Conservation (phyloP, 1,140 invertebrate species). For the Archivesica marissinica region DNA sequence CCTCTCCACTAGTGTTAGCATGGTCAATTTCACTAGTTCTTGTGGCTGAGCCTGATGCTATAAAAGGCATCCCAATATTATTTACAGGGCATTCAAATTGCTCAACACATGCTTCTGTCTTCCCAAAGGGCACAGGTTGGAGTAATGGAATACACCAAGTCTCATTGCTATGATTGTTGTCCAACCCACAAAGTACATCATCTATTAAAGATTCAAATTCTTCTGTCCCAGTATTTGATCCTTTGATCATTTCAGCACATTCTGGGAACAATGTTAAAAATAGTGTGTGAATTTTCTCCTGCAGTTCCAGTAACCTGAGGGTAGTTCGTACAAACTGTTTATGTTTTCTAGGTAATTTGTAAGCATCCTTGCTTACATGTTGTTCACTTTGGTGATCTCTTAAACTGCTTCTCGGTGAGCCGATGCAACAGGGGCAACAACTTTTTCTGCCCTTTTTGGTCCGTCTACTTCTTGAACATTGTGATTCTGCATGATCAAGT, state of each 20-base stretch:
- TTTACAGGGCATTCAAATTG: slow-evolving; percentile 8
- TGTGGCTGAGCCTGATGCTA: neutral
- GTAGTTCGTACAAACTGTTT: slow-evolving; percentile 40
- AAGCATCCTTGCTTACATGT: neutral
- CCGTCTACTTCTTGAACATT: slow-evolving; percentile 35
- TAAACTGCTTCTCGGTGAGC: slow-evolving; percentile 23
- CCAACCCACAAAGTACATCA: slow-evolving; percentile 36
- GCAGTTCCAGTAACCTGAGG: slow-evolving; percentile 23
- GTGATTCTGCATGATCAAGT: neutral
- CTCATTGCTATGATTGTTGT: neutral
- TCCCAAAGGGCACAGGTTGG: neutral
- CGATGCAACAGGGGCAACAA: slow-evolving; percentile 51
- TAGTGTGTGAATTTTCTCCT: slow-evolving; percentile 56
- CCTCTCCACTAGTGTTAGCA: neutral
- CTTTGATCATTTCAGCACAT: slow-evolving; percentile 47
- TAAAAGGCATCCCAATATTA: slow-evolving; percentile 39
- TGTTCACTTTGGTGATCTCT: neutral
- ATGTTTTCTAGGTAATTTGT: slow-evolving; percentile 45
- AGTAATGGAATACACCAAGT: neutral
- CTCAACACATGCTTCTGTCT: neutral
- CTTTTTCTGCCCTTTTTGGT: slow-evolving; percentile 46
- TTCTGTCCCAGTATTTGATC: slow-evolving; percentile 48
- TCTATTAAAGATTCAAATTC: slow-evolving; percentile 55
- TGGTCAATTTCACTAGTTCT: slow-evolving; percentile 37
- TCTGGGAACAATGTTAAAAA: slow-evolving; percentile 57